Evolutionary conservation across 2,888 invertebrate genomes (phyloP).

Genomic region (Heteromyza rotundicornis): DNA sequence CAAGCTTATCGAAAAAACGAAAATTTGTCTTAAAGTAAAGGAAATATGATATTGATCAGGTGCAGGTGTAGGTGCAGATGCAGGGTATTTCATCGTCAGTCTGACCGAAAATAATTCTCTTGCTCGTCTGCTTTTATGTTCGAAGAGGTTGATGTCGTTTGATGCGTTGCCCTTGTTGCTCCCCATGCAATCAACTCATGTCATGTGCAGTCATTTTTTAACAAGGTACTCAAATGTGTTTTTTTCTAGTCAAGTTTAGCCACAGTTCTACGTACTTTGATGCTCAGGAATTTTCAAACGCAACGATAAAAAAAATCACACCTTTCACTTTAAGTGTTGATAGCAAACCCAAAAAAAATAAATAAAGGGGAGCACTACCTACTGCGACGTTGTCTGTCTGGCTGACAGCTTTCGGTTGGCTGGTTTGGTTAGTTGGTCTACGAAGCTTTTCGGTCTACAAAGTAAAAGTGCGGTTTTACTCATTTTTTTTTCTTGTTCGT

Average conservation of each 20-base stretch:
- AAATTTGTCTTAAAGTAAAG: too few relatives aligned
- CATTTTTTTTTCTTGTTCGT: constrained; percentile 2
- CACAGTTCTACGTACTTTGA: neutral
- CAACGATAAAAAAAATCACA: neutral
- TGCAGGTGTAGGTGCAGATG: too few relatives aligned
- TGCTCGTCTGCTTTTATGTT: too few relatives aligned
- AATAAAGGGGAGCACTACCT: too few relatives aligned
- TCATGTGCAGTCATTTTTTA: constrained; percentile 23
- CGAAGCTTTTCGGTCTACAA: too few relatives aligned
- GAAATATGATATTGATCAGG: too few relatives aligned
- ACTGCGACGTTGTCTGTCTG: neutral
- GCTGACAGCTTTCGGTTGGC: neutral
- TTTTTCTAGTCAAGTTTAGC: neutral
- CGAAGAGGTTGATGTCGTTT: neutral
- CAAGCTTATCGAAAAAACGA: too few relatives aligned
- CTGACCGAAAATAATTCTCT: too few relatives aligned
- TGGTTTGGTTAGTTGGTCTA: neutral
- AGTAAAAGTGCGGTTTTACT: constrained; percentile 18
- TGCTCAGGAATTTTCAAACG: neutral
- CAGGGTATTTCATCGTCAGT: too few relatives aligned
- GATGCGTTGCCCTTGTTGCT: neutral
- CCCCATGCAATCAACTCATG: constrained; percentile 25
- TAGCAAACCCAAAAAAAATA: too few relatives aligned
- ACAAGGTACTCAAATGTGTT: constrained; percentile 19
- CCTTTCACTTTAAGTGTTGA: neutral